These are phyloP conservation scores for Heteractis magnifica DNA, from an alignment of 92 coral and sea anemone species.

Conservation along the genomic window DNA sequence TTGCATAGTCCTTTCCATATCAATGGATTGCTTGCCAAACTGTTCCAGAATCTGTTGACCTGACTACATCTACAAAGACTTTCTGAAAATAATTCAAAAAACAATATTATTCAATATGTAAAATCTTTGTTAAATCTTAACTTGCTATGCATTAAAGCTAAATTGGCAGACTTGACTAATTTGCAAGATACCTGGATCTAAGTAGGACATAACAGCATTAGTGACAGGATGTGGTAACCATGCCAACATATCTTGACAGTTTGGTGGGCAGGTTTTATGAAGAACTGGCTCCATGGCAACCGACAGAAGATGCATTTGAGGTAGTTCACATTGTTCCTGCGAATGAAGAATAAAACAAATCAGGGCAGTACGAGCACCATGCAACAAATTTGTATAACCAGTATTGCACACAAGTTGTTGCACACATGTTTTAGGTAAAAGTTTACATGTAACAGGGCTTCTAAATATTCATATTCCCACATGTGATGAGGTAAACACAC, in stretches of 20 bases:
- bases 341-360: background rate
- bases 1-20: constrained; percentile 27
- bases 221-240: constrained; percentile 93
- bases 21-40: constrained; percentile 42
- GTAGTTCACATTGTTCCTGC: constrained; percentile 82
- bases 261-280: constrained; percentile 90
- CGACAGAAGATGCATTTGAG: constrained; percentile 98
- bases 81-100: constrained; percentile 43
- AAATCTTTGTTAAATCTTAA: too few species aligned
- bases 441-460: too few species aligned
- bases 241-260: constrained; percentile 98
- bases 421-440: too few species aligned
- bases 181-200: constrained; percentile 76
- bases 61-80: constrained; percentile 81
- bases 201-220: constrained; percentile 53
- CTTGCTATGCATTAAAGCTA: too few species aligned
- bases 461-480: too few species aligned
- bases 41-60: constrained; percentile 88
- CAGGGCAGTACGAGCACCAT: too few species aligned
- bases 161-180: background rate
- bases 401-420: too few species aligned
- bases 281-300: constrained; percentile 93
- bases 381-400: background rate
- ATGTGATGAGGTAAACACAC: too few species aligned
- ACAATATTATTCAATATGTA: too few species aligned